phyloP scores from a whole-genome alignment of 2,797 vertebrate species.

The Perodicticus potto region DNA sequence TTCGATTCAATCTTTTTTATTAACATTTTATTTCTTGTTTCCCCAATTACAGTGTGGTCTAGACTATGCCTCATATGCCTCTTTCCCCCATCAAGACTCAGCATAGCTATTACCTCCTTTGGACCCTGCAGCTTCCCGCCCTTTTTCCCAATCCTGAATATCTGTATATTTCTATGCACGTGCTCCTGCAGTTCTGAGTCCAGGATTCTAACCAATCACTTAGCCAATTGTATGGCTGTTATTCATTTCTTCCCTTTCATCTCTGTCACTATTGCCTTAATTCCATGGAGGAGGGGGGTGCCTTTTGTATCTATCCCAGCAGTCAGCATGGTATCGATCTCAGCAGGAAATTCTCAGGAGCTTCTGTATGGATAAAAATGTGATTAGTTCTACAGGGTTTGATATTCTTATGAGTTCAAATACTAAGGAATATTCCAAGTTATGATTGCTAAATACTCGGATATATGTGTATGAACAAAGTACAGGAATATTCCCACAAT shows the following conservation, averaged over 20 bases:
- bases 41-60: background rate
- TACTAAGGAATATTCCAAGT: background rate
- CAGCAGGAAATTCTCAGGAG: background rate
- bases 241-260: background rate
- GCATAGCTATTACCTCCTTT: background rate
- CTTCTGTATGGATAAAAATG: background rate
- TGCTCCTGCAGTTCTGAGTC: too few relatives aligned
- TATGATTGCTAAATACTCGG: background rate
- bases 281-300: background rate
- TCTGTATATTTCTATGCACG: too few relatives aligned
- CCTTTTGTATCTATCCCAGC: background rate
- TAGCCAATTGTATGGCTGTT: too few relatives aligned
- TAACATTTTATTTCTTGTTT: slow-evolving; percentile 61
- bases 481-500: background rate
- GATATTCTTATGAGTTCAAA: background rate
- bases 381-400: background rate
- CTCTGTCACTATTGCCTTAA: background rate
- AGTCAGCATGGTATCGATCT: background rate
- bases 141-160: background rate
- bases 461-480: background rate
- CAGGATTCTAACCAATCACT: background rate
- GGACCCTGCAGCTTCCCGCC: background rate
- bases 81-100: background rate
- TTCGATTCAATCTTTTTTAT: background rate
- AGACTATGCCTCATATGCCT: background rate